Conservation (phyloP, 2,888 invertebrate species). For the Drosophila mimica region DNA sequence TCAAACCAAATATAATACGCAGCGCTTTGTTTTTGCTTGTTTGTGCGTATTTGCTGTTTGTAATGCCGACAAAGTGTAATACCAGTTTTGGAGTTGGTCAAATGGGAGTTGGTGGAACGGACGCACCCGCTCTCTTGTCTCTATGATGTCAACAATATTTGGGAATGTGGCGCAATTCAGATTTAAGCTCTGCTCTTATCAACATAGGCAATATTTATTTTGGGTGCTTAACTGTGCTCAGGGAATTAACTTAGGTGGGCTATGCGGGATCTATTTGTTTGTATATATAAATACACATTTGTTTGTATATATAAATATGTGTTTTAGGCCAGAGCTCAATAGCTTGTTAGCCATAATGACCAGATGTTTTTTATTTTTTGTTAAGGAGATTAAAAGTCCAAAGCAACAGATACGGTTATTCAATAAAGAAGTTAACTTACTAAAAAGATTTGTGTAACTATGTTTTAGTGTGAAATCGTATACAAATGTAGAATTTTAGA, state of each 20-base stretch:
- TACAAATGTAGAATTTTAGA: background rate
- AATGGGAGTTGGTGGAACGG: background rate
- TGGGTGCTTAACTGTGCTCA: conserved; percentile 39
- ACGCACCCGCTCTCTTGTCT: background rate
- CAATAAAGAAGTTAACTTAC: background rate
- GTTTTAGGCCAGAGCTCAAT: background rate
- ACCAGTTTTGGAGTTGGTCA: conserved; percentile 43
- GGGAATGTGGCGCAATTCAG: conserved; percentile 31
- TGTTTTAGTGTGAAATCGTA: background rate
- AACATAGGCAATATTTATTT: conserved; percentile 59
- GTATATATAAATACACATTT: background rate
- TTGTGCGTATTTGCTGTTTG: conserved; percentile 33
- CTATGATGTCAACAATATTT: conserved; percentile 55
- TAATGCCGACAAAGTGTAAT: conserved; percentile 46
- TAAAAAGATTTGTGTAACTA: background rate
- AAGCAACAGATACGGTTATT: background rate
- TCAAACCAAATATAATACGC: conserved; percentile 32
- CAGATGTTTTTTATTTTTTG: background rate
- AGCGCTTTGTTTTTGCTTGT: conserved; percentile 11
- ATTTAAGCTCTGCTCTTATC: conserved; percentile 45
- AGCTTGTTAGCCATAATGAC: conserved; percentile 19
- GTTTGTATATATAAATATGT: conserved; percentile 1
- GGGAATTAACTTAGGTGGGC: conserved; percentile 13
- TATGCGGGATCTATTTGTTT: conserved; percentile 13
- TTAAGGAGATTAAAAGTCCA: background rate